Conservation (phyloP, 2,797 vertebrate species). For the Picus viridis region DNA sequence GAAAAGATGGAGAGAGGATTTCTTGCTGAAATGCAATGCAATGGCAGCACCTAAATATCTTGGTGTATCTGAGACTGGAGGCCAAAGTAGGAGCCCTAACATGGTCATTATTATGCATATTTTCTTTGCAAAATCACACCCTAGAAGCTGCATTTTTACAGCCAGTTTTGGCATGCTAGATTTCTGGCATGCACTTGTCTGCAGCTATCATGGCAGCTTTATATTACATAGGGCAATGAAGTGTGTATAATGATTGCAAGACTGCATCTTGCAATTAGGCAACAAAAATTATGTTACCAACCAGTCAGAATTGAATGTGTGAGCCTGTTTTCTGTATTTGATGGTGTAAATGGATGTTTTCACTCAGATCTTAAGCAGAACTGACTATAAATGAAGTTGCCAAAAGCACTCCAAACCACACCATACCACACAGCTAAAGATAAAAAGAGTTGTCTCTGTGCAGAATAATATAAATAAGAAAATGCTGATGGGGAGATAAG, state of each 20-base stretch:
- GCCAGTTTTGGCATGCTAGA: background rate
- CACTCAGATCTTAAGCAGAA: background rate
- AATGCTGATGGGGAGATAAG: conserved; percentile 10
- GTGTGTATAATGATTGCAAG: background rate
- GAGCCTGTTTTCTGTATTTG: background rate
- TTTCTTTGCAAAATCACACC: conserved; percentile 7
- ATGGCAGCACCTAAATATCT: background rate
- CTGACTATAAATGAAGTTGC: background rate
- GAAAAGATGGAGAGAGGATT: conserved; percentile 19
- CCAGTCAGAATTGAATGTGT: background rate
- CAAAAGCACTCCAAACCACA: background rate
- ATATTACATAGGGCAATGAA: background rate
- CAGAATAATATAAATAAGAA: conserved; percentile 15
- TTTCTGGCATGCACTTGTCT: conserved; percentile 5
- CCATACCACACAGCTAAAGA: background rate
- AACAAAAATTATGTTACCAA: background rate
- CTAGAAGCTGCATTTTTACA: background rate
- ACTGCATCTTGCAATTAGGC: background rate
- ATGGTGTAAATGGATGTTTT: background rate
- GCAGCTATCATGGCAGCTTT: background rate
- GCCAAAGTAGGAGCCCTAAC: background rate
- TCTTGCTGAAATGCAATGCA: background rate
- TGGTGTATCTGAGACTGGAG: background rate
- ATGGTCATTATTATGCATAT: background rate
- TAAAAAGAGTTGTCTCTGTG: background rate